Evolutionary conservation across 2,113 vertebrate species (phyloP), one percentile per base, ranked within the genome.

Genomic region (Catharus fuscescens): DNA sequence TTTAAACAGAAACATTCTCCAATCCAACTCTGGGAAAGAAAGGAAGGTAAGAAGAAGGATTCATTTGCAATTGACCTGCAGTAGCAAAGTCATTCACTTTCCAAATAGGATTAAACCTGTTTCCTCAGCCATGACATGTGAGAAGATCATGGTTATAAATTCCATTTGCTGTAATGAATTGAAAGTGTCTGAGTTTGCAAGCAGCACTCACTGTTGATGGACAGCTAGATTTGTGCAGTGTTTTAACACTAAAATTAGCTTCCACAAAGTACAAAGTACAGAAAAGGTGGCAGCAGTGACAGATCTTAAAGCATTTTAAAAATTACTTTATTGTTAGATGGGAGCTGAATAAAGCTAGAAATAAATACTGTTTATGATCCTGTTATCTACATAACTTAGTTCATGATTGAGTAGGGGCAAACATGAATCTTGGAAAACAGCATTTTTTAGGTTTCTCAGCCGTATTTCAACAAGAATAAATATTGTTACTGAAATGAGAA

Each of bases 101-200:
- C 74, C 62, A 94, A 93, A 95, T 80, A 84, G 67, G 87, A 96
- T 96, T 97, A 94, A 91, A 92, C 65, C 71, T 95, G 76, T 97
- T 96, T 74, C 74, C 86, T 96, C 92, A 94, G 70, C 87, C 79
- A 77, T 47, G 86, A 88, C 81, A 93, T 59, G 64, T 73, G 80
- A 86, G 95, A 91, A 96, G 92, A 88, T 83, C 67, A 67, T 94
- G 57, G 57, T 52, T 91, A 54, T 94, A 85, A 81, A 94, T 93
- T 97, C 86, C 85, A 67, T 87, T 95, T 97, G 87, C 91, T 19
- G 31, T 74, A 83, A 90, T 96, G 86, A 96, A 85, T 96, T 86
- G 93, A 31, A 96, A 91, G 93, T 83, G 71, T 77, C 48, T 72
- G 76, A 91, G 73, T 90, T 93, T 93, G 65, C 31, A 89, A 69